These are phyloP conservation scores for Microplitis demolitor DNA, from an alignment of 1,140 invertebrate genomes.

Conservation along the genomic window DNA sequence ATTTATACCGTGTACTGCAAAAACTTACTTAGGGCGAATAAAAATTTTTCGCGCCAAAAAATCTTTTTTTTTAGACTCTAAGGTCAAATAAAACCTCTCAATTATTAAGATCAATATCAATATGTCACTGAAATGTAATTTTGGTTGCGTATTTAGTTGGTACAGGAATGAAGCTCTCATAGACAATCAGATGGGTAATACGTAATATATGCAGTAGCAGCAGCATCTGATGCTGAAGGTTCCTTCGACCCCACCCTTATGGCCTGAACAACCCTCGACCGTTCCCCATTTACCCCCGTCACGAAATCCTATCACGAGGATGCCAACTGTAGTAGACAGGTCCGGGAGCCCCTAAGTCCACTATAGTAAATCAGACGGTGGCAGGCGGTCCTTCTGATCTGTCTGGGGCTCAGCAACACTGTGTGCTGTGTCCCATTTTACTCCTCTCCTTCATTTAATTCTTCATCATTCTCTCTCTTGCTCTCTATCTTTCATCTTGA, in stretches of 20 bases:
- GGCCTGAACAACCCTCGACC: slow-evolving; percentile 24
- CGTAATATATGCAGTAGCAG: background rate
- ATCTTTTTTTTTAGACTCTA: too few relatives aligned
- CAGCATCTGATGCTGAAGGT: slow-evolving; percentile 20
- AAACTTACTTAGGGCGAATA: too few relatives aligned
- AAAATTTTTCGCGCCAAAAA: too few relatives aligned
- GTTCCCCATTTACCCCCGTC: slow-evolving; percentile 30
- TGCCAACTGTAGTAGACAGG: slow-evolving; percentile 30
- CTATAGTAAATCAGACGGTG: slow-evolving; percentile 61
- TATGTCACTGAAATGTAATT: too few relatives aligned
- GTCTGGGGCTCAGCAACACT: slow-evolving; percentile 37
- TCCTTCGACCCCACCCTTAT: slow-evolving; percentile 26
- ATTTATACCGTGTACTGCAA: too few relatives aligned
- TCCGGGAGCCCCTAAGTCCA: slow-evolving; percentile 37
- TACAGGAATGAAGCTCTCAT: too few relatives aligned
- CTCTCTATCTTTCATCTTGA: background rate
- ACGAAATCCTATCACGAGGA: slow-evolving; percentile 24
- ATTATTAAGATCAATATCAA: too few relatives aligned
- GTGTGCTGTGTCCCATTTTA: background rate
- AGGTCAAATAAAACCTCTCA: too few relatives aligned
- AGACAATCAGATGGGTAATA: background rate
- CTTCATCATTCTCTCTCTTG: too few relatives aligned
- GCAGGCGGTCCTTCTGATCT: slow-evolving; percentile 62
- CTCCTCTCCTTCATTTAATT: background rate
- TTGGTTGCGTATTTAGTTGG: too few relatives aligned